These are phyloP conservation scores for Mohoua ochrocephala DNA, from an alignment of 2,113 vertebrate genomes.

Conservation along the genomic window DNA sequence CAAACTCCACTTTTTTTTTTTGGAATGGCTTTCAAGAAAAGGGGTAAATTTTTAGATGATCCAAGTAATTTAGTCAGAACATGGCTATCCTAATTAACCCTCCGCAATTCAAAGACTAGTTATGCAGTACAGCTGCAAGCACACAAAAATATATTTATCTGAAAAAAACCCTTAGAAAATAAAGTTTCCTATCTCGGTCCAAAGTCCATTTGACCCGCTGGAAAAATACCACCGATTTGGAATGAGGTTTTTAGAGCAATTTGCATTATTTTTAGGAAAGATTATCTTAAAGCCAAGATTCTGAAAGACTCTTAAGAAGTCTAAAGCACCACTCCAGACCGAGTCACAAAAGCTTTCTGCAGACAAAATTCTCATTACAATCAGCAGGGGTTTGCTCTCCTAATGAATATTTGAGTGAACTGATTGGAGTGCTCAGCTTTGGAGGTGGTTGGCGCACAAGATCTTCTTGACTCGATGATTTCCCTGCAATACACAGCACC, in stretches of 20 bases:
- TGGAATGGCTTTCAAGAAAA: not conserved
- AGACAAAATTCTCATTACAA: slow-evolving; percentile 52
- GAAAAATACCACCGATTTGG: not conserved
- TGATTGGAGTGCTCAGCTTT: slow-evolving; percentile 49
- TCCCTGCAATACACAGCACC: not conserved
- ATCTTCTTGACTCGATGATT: not conserved
- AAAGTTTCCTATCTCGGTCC: not conserved
- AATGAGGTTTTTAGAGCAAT: not conserved
- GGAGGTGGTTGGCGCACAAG: not conserved
- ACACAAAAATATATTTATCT: not conserved
- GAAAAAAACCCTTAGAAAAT: not conserved
- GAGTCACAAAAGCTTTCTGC: slow-evolving; percentile 37
- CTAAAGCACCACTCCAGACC: slow-evolving; percentile 16
- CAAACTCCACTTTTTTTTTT: not conserved
- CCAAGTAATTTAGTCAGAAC: not conserved
- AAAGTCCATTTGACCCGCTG: not conserved
- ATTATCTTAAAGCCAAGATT: slow-evolving; percentile 5
- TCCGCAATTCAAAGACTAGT: not conserved
- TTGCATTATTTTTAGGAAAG: slow-evolving; percentile 21
- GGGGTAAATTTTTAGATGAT: not conserved
- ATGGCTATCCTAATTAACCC: not conserved
- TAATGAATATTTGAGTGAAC: slow-evolving; percentile 46
- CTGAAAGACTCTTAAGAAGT: not conserved
- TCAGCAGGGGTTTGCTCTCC: slow-evolving; percentile 41
- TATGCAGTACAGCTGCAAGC: not conserved